Conservation (phyloP, 2,888 invertebrate species). For the Protodeltote pygarga region DNA sequence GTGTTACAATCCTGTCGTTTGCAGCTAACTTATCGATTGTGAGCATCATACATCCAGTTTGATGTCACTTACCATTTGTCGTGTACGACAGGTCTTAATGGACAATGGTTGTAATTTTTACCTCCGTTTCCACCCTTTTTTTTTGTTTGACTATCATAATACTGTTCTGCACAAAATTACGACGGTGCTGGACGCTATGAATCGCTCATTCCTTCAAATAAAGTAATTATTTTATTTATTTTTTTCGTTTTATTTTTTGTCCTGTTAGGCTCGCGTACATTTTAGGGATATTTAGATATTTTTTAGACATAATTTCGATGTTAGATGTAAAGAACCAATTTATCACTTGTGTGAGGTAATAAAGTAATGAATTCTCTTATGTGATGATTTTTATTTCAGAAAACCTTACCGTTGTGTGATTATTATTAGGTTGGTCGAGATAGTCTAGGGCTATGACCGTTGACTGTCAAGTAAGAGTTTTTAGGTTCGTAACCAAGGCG, state of each 20-base stretch:
- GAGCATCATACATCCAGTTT: not conserved
- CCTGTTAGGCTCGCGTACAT: conserved; percentile 8
- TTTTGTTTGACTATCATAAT: conserved; percentile 10
- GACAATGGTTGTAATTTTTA: conserved; percentile 10
- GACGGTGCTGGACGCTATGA: conserved; percentile 50
- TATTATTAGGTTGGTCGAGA: not conserved
- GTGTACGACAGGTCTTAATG: conserved; percentile 25
- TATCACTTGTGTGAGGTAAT: conserved; percentile 67
- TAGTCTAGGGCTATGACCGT: no score
- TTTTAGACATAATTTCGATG: conserved; percentile 65
- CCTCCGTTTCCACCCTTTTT: conserved; percentile 1
- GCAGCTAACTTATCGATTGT: conserved; percentile 17
- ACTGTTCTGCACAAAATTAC: conserved; percentile 56
- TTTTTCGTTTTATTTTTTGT: conserved; percentile 36
- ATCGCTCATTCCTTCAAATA: conserved; percentile 56
- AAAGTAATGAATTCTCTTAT: conserved; percentile 54
- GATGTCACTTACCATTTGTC: conserved; percentile 11
- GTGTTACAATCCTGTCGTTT: conserved; percentile 1
- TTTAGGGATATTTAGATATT: conserved; percentile 47
- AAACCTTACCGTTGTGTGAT: not conserved
- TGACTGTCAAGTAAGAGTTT: no score
- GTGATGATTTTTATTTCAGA: conserved; percentile 21
- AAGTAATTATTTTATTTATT: conserved; percentile 47
- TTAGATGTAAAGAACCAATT: conserved; percentile 65
- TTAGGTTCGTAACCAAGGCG: no score